phyloP scores from a whole-genome alignment of 2,888 invertebrate species.

The Prosopocoilus inquinatus region DNA sequence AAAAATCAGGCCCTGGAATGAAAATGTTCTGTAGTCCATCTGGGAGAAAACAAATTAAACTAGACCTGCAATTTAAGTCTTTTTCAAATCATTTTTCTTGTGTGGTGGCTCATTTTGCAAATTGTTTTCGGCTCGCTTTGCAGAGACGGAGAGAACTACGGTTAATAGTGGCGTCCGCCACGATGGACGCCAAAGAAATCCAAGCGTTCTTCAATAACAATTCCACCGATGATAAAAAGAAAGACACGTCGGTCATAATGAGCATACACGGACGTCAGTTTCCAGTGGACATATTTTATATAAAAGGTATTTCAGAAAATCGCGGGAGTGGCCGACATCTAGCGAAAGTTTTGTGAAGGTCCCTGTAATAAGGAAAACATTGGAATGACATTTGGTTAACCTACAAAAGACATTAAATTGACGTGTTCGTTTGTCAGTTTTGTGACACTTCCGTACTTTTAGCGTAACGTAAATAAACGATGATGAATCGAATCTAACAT shows the following conservation, averaged over 20 bases:
- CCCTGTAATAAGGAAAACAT: too few species aligned
- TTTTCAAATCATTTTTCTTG: neutral
- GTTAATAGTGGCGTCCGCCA: conserved; percentile 91
- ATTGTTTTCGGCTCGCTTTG: neutral
- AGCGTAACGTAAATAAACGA: too few species aligned
- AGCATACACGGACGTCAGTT: conserved; percentile 86
- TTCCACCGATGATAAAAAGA: conserved; percentile 46
- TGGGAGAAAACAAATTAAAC: neutral
- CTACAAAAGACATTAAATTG: too few species aligned
- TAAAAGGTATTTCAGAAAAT: conserved; percentile 65
- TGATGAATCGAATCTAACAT: too few species aligned
- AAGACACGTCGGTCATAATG: conserved; percentile 76
- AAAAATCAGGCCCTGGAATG: too few species aligned
- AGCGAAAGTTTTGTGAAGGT: too few species aligned
- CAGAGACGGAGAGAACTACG: conserved; percentile 78
- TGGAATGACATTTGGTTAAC: too few species aligned
- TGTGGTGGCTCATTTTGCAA: neutral
- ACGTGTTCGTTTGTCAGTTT: too few species aligned
- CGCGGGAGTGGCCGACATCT: neutral
- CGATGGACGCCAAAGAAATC: conserved; percentile 87
- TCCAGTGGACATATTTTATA: conserved; percentile 83
- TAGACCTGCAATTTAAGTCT: neutral
- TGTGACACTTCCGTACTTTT: too few species aligned
- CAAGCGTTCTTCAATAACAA: conserved; percentile 72
- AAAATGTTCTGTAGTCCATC: neutral